phyloP scores from a whole-genome alignment of 2,797 vertebrate species.

The Crenichthys baileyi region DNA sequence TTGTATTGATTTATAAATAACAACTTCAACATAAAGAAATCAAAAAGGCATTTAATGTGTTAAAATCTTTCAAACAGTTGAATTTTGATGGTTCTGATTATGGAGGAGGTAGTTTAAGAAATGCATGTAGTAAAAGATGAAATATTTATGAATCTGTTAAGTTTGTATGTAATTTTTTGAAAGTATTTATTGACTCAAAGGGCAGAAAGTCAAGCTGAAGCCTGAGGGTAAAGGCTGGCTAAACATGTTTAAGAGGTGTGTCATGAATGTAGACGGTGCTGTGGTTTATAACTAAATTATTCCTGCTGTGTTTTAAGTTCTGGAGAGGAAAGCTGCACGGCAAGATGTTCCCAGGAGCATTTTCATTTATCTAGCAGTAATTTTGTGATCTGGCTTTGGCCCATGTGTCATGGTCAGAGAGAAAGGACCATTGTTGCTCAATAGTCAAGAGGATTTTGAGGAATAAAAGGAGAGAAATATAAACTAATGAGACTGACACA shows the following conservation, averaged over 20 bases:
- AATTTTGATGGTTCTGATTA: background rate
- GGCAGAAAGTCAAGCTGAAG: background rate
- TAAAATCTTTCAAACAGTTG: background rate
- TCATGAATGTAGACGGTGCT: background rate
- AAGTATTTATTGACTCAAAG: background rate
- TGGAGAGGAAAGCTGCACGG: background rate
- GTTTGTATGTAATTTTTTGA: background rate
- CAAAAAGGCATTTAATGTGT: background rate
- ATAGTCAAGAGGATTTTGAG: constrained; percentile 4
- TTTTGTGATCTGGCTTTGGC: background rate
- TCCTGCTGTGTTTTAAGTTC: background rate
- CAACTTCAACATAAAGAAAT: background rate
- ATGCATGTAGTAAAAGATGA: no score
- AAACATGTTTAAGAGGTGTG: background rate
- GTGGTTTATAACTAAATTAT: background rate
- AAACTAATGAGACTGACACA: constrained; percentile 17
- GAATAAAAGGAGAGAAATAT: background rate
- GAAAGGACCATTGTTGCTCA: constrained; percentile 12
- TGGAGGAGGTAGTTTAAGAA: background rate
- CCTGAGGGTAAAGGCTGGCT: background rate
- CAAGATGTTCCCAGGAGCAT: background rate
- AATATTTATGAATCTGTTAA: no score
- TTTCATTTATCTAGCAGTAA: background rate
- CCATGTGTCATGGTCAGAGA: constrained; percentile 10
- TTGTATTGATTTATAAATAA: background rate